phyloP scores from a whole-genome alignment of 2,797 vertebrate species.

The Tenualosa ilisha region DNA sequence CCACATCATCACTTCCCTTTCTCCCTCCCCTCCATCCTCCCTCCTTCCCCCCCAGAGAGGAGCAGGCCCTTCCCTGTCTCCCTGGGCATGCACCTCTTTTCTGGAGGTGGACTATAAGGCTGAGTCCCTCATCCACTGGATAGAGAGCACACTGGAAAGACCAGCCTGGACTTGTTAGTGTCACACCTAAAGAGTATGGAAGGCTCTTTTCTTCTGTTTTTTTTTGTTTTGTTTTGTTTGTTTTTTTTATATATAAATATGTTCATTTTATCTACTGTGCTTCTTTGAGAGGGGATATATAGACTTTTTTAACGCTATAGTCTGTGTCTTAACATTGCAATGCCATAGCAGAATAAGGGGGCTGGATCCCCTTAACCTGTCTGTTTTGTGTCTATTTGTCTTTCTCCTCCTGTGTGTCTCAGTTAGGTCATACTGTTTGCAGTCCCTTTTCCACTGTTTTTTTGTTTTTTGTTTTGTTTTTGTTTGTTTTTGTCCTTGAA shows the following conservation, averaged over 20 bases:
- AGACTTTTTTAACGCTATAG: not conserved
- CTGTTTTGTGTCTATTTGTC: not conserved
- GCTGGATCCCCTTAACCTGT: constrained; percentile 49
- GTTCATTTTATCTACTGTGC: not conserved
- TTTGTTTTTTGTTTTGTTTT: constrained; percentile 20
- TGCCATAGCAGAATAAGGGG: constrained; percentile 46
- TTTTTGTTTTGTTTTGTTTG: too few species aligned
- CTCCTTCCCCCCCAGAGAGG: not conserved
- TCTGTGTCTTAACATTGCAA: constrained; percentile 37
- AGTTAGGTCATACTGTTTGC: constrained; percentile 21
- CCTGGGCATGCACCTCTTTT: constrained; percentile 14
- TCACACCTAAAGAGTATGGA: not conserved
- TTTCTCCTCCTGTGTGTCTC: not conserved
- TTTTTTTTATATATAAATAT: not conserved
- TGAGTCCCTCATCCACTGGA: not conserved
- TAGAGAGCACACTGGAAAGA: not conserved
- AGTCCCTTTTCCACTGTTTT: constrained; percentile 6
- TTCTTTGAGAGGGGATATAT: not conserved
- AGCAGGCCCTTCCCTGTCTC: not conserved
- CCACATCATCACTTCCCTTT: not conserved
- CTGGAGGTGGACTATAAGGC: not conserved
- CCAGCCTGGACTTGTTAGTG: not conserved
- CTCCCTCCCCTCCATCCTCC: too few species aligned
- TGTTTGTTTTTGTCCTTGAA: constrained; percentile 19
- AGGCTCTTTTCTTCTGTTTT: not conserved